Base-by-base conservation (phyloP, 2,113 vertebrate species). In the Odocoileus hemionus region DNA sequence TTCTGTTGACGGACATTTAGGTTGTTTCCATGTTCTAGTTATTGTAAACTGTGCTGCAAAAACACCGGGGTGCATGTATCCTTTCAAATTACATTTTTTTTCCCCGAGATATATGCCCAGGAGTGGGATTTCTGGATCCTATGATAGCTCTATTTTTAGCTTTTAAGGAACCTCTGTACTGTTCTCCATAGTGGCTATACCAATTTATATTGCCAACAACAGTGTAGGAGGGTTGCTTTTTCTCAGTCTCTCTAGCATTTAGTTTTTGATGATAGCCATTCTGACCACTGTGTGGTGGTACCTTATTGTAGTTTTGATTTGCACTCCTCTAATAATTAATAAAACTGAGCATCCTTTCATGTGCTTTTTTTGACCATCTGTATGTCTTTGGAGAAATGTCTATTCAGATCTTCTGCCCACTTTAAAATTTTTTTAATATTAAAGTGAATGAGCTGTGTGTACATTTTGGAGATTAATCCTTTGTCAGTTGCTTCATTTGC, bases 361-460 rank as follows among this genome's bases (percentile, higher is more conserved):
- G 74, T 78, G 13, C 3, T 14, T 3, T 26, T 43, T 45, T 79
- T 30, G 14, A 14, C 25, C 76, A 79, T 30, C 76, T 79, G 26
- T 30, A 28, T 47, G 26, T 47, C 43, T 47, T 28, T 79, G 76
- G 43, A 79, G 14, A 79, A 79, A 47, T 79, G 26, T 79, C 76
- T 79, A 79, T 47, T 79, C 14, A 79, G 43, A 45, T 47, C 14
- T 79, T 47, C 25, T 47, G 43, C 7, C 25, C 74, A 78, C 2
- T 74, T 70, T 0, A 0, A n/a, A n/a, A 4, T 0, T 79, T 78
- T 43, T 78, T 9, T 0, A 45, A 45, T 78, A 47, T 78, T 79
- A 25, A 30, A 26, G 17, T 79, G 7, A 14, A 79, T 47, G 26
- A 47, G 76, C 26, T 79, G 26, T 79, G 45, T 79, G 76, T 45